Conservation (phyloP, 2,888 invertebrate species). For the Drosophila conformis region DNA sequence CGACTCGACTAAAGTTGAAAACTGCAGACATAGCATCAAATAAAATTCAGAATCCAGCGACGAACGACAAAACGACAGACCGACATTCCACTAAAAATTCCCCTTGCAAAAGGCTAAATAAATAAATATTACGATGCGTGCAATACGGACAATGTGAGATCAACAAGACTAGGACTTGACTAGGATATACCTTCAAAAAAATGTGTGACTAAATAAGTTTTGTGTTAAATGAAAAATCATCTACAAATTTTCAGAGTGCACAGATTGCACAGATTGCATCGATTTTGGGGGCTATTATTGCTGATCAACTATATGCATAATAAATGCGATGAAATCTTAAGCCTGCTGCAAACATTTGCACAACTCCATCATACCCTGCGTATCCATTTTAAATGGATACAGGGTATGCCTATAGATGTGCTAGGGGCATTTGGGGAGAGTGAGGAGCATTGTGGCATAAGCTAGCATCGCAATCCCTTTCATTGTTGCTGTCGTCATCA, state of each 20-base stretch:
- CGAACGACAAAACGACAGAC: constrained; percentile 17
- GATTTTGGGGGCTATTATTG: neutral
- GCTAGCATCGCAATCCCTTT: constrained; percentile 29
- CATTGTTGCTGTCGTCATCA: constrained; percentile 48
- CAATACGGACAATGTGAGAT: constrained; percentile 15
- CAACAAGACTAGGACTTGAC: neutral
- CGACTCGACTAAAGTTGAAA: constrained; percentile 53
- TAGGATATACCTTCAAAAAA: neutral
- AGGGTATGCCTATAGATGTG: constrained; percentile 1
- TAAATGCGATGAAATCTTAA: neutral
- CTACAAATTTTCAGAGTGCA: neutral
- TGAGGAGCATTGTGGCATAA: constrained; percentile 41
- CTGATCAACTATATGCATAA: neutral
- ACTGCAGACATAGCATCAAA: constrained; percentile 79
- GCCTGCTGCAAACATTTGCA: neutral
- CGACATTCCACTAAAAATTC: constrained; percentile 54
- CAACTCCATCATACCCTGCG: neutral
- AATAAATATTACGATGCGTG: constrained; percentile 72
- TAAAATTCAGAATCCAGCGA: constrained; percentile 47
- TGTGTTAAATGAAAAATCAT: neutral
- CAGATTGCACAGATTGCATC: neutral
- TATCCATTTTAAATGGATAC: neutral
- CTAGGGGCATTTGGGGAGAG: neutral
- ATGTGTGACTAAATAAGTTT: neutral
- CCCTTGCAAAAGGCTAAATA: constrained; percentile 69